phyloP scores from a whole-genome alignment of 2,888 invertebrate species.

The Aspidiotus rigidus region DNA sequence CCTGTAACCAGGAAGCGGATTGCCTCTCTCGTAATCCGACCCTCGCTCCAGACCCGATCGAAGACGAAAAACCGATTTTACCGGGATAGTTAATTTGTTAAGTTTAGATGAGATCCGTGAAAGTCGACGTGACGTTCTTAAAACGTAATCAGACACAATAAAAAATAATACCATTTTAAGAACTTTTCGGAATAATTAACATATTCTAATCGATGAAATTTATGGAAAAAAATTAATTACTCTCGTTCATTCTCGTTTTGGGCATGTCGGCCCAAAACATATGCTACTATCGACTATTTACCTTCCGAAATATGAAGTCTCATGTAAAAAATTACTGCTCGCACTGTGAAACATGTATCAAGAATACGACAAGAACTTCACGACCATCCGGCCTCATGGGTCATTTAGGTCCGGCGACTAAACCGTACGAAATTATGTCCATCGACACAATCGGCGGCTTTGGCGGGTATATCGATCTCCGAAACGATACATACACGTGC shows the following conservation, averaged over 20 bases:
- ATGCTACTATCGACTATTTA: no score
- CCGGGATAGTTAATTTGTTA: background rate
- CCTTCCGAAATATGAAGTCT: conserved; percentile 35
- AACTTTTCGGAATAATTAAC: background rate
- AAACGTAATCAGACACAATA: background rate
- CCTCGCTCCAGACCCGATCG: conserved; percentile 35
- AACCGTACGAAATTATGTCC: conserved; percentile 39
- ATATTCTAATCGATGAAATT: background rate
- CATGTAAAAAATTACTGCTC: conserved; percentile 37
- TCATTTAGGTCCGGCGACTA: conserved; percentile 39
- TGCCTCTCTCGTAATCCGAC: conserved; percentile 37
- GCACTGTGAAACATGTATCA: conserved; percentile 37
- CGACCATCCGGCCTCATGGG: conserved; percentile 38
- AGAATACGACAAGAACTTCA: conserved; percentile 40
- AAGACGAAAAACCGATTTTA: background rate
- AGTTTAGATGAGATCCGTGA: background rate
- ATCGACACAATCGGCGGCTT: conserved; percentile 41
- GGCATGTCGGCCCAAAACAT: conserved; percentile 16
- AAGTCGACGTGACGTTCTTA: background rate
- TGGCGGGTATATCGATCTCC: conserved; percentile 35
- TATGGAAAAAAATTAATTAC: background rate
- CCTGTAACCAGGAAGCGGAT: conserved; percentile 37
- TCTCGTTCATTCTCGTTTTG: conserved; percentile 2
- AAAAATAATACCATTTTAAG: conserved; percentile 5
- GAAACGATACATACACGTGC: conserved; percentile 39